phyloP scores from a whole-genome alignment of 2,888 invertebrate species.

The Epirrhoe tristata region DNA sequence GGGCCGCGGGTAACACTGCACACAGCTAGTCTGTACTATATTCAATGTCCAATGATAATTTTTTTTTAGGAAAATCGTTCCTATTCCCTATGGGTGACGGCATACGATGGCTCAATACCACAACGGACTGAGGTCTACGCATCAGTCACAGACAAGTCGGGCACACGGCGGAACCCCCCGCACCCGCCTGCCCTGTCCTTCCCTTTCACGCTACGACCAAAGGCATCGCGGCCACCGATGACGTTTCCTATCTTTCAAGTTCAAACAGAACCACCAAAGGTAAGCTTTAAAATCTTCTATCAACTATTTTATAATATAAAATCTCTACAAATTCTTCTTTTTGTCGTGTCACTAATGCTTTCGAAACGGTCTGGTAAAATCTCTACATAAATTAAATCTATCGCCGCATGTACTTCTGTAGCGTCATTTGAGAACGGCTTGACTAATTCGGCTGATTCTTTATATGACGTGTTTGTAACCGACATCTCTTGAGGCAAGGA shows the following conservation, averaged over 20 bases:
- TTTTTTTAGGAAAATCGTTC: slow-evolving; percentile 71
- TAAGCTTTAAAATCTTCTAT: too few species aligned
- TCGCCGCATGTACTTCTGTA: too few species aligned
- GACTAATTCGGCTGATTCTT: too few species aligned
- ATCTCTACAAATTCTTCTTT: too few species aligned
- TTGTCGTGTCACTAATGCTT: too few species aligned
- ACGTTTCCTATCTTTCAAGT: slow-evolving; percentile 44
- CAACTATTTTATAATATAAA: too few species aligned
- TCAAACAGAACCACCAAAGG: slow-evolving; percentile 49
- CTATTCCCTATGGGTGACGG: slow-evolving; percentile 77
- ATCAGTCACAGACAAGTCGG: slow-evolving; percentile 67
- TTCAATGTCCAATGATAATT: slow-evolving; percentile 2
- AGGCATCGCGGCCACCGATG: slow-evolving; percentile 51
- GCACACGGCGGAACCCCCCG: slow-evolving; percentile 62
- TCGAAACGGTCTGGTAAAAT: too few species aligned
- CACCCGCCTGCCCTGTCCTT: slow-evolving; percentile 63
- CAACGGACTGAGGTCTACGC: slow-evolving; percentile 75
- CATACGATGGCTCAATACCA: slow-evolving; percentile 73
- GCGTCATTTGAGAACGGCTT: too few species aligned
- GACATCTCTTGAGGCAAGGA: too few species aligned
- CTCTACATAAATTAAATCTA: too few species aligned
- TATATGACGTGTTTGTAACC: too few species aligned
- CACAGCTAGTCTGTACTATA: neutral
- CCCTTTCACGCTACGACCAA: slow-evolving; percentile 56
- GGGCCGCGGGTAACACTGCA: too few species aligned